Conservation (phyloP, 1,140 invertebrate species). For the Frieseomelitta varia region DNA sequence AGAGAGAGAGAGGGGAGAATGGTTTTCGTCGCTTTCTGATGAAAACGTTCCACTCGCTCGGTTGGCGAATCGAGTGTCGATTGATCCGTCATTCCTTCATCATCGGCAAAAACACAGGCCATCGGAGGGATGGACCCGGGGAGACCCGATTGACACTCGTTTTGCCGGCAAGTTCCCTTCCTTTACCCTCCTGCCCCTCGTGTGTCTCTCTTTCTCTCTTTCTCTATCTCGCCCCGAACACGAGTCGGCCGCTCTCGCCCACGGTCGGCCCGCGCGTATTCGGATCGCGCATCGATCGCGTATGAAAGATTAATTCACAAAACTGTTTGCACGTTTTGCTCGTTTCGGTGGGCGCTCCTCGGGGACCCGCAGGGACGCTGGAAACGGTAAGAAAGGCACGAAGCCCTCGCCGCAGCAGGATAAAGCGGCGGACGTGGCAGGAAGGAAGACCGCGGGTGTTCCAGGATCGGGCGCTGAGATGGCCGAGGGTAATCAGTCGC, state of each 20-base stretch:
- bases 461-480: slow-evolving; percentile 82
- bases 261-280: not conserved
- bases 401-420: slow-evolving; percentile 74
- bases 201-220: too few relatives aligned
- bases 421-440: slow-evolving; percentile 74
- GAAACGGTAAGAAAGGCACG: slow-evolving; percentile 74
- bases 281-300: slow-evolving; percentile 21
- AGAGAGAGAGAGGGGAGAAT: slow-evolving; percentile 7
- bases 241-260: not conserved
- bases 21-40: slow-evolving; percentile 58
- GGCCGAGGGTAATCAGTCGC: slow-evolving; percentile 88
- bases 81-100: slow-evolving; percentile 69
- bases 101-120: slow-evolving; percentile 56
- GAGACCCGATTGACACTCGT: slow-evolving; percentile 65
- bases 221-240: not conserved
- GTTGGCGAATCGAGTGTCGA: slow-evolving; percentile 58
- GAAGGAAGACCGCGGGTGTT: slow-evolving; percentile 76
- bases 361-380: slow-evolving; percentile 61
- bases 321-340: slow-evolving; percentile 60
- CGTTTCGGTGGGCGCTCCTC: slow-evolving; percentile 41
- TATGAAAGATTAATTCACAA: slow-evolving; percentile 72
- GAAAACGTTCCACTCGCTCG: slow-evolving; percentile 55
- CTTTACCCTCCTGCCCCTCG: not conserved
- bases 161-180: slow-evolving; percentile 15
- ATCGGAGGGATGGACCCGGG: slow-evolving; percentile 28